Conservation (phyloP, 2,888 invertebrate genomes). For the Sminthurides aquaticus region DNA sequence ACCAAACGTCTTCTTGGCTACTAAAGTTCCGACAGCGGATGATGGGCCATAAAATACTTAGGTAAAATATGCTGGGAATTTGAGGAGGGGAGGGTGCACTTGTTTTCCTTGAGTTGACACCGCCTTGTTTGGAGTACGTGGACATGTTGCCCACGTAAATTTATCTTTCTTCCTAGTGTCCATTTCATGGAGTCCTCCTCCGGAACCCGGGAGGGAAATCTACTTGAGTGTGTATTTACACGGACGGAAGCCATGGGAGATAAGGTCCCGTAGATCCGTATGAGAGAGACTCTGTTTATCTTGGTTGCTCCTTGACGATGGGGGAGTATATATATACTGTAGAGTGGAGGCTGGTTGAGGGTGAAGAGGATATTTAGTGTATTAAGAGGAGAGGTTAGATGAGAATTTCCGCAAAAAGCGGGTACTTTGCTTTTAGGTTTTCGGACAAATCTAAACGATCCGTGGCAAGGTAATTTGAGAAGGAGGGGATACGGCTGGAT, state of each 20-base stretch:
- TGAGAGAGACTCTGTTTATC: too few relatives aligned
- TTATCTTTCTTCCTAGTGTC: not conserved
- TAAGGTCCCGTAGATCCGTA: too few relatives aligned
- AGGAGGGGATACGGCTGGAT: slow-evolving; percentile 37
- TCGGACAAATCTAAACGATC: slow-evolving; percentile 32
- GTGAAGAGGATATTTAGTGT: too few relatives aligned
- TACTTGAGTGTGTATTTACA: too few relatives aligned
- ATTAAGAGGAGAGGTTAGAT: too few relatives aligned
- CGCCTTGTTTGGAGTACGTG: slow-evolving; percentile 25
- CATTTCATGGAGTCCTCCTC: not conserved
- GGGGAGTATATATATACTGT: too few relatives aligned
- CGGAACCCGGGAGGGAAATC: too few relatives aligned
- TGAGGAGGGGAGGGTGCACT: slow-evolving; percentile 12
- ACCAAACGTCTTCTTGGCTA: slow-evolving; percentile 4
- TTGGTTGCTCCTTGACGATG: too few relatives aligned
- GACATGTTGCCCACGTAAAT: slow-evolving; percentile 12
- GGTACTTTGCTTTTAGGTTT: too few relatives aligned
- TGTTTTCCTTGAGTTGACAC: slow-evolving; percentile 16
- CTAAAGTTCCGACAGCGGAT: slow-evolving; percentile 5
- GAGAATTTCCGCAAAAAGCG: too few relatives aligned
- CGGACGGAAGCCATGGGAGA: too few relatives aligned
- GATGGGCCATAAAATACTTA: not conserved
- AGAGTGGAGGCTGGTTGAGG: too few relatives aligned
- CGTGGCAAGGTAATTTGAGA: slow-evolving; percentile 28
- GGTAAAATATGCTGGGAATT: not conserved